Evolutionary conservation across 2,888 invertebrate genomes (phyloP).

Genomic region (Agrochola circellaris): DNA sequence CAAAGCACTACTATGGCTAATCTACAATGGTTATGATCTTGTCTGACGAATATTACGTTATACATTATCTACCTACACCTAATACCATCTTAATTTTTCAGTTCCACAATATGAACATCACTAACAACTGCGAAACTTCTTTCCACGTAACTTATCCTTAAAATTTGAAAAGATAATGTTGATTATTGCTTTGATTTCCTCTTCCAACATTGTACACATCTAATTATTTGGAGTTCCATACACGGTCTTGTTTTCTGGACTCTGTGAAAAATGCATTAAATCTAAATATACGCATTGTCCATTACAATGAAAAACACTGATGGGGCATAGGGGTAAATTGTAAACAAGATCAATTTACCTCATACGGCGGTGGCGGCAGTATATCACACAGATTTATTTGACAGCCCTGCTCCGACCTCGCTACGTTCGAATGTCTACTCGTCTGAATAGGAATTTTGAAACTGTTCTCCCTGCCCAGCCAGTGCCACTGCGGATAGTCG

Average conservation of each 20-base stretch:
- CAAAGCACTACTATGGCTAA: conserved; percentile 80
- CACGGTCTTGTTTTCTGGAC: conserved; percentile 84
- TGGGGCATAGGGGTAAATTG: conserved; percentile 71
- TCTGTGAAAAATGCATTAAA: conserved; percentile 78
- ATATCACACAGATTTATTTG: conserved; percentile 92
- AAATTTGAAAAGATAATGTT: conserved; percentile 65
- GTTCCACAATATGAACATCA: conserved; percentile 59
- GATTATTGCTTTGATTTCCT: conserved; percentile 67
- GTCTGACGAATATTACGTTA: conserved; percentile 64
- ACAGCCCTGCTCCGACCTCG: conserved; percentile 89
- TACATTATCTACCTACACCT: conserved; percentile 68
- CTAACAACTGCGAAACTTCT: conserved; percentile 59
- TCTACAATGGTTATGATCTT: conserved; percentile 71
- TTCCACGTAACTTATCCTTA: conserved; percentile 58
- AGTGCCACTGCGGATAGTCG: conserved; percentile 89
- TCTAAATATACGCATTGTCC: conserved; percentile 67
- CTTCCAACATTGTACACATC: conserved; percentile 43
- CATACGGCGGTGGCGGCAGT: conserved; percentile 92
- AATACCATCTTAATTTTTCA: conserved; percentile 60
- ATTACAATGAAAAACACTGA: conserved; percentile 71
- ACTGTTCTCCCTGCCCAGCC: conserved; percentile 89
- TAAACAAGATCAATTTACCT: conserved; percentile 87
- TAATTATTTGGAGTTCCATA: conserved; percentile 71
- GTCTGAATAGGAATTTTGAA: conserved; percentile 89
- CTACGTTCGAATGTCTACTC: conserved; percentile 87